Base-by-base conservation (phyloP, 2,113 vertebrate species). In the Mola mola region DNA sequence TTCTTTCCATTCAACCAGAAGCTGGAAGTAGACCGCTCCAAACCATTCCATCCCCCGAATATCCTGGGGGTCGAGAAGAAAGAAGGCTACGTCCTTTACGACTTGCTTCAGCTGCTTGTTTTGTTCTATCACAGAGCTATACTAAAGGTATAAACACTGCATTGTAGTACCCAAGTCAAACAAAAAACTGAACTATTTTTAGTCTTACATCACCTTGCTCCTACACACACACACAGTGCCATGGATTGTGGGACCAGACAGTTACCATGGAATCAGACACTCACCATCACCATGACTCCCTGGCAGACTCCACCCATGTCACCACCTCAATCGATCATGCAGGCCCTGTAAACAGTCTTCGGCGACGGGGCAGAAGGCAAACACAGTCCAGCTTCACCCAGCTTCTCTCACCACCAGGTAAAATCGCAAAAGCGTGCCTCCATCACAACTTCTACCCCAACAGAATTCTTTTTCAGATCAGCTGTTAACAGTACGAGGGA, bases 61-160 rank as follows among this genome's bases (percentile, higher is more conserved):
- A 96, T 98, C 81, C 94, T 98, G 29, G 95, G 96, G 4, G 93
- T 97, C 64, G 96, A 98, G 79, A 97, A 97, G 87, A 97, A 95
- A 79, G 96, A 98, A 15, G 95, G 94, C 26, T 98, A 97, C 0
- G 96, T 98, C 4, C 92, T 95, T 62, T 98, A 96, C 0, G 96
- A 98, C 70, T 92, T 98, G 59, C 91, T 98, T 66, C 96, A 98
- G 63, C 93, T 98, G 33, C 90, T 98, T 6, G 93, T 94, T 8
- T 87, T 97, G 11, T 98, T 98, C 88, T 96, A 96, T 69, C 95
- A 98, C 42, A 88, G 96, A 66, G 95, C 96, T 11, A 96, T 96
- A 71, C 87, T 98, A 51, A 97, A 98, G 95, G 95, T 96, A 20
- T 6, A 12, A 12, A 6, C 17, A 19, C n/a, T 16, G 8, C 26